These are phyloP conservation scores for Pituophis catenifer DNA, from an alignment of 2,113 vertebrate species.

Conservation along the genomic window DNA sequence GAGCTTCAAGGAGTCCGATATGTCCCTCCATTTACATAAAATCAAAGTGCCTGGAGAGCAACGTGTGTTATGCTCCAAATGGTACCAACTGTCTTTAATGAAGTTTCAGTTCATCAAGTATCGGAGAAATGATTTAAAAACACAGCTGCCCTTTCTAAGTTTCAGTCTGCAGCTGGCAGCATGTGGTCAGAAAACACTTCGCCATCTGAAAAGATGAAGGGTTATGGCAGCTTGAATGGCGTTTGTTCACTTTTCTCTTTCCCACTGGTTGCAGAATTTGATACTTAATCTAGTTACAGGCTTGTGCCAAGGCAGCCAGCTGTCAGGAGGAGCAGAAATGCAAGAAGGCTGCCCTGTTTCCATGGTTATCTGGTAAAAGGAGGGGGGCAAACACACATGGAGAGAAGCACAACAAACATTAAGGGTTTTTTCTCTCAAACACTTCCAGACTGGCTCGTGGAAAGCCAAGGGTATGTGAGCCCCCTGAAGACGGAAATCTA, in stretches of 20 bases:
- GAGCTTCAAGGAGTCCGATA: slow-evolving; percentile 35
- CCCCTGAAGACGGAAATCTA: neutral
- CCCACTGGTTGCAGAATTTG: neutral
- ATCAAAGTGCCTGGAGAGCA: neutral
- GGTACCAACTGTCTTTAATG: neutral
- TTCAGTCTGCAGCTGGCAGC: neutral
- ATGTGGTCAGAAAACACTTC: neutral
- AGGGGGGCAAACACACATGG: too few species aligned
- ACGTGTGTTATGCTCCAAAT: neutral
- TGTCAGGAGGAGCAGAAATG: neutral
- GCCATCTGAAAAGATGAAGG: neutral
- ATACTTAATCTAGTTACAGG: neutral
- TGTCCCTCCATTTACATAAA: slow-evolving; percentile 3
- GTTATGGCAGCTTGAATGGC: neutral
- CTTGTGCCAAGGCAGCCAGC: neutral
- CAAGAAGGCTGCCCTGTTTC: neutral
- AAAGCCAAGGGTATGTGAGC: neutral
- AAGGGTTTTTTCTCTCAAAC: neutral
- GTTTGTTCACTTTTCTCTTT: neutral
- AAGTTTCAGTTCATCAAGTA: neutral
- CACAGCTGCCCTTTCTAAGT: neutral
- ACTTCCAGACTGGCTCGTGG: neutral
- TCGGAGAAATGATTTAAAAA: neutral
- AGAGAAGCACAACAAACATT: neutral
- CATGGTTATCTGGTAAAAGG: neutral